phyloP scores from a whole-genome alignment of 2,888 invertebrate genomes.

The Oligia latruncula region DNA sequence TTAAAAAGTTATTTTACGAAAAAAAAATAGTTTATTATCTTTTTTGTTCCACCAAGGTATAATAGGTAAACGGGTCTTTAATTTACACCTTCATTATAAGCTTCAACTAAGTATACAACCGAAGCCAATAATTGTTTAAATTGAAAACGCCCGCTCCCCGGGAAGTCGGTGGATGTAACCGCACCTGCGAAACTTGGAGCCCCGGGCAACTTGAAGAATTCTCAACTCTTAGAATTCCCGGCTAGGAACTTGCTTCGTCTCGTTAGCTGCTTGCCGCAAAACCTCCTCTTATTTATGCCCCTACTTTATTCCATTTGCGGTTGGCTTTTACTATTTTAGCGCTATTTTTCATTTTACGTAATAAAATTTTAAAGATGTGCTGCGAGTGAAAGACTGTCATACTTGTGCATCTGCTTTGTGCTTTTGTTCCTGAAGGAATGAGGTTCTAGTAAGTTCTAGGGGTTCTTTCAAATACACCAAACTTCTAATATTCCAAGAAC shows the following conservation, averaged over 20 bases:
- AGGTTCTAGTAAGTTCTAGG: background rate
- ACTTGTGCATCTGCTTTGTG: constrained; percentile 6
- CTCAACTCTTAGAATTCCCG: constrained; percentile 82
- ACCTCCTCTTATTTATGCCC: constrained; percentile 86
- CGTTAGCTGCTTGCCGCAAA: constrained; percentile 86
- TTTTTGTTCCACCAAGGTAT: constrained; percentile 9
- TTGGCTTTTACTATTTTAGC: constrained; percentile 62
- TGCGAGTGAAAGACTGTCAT: constrained; percentile 42
- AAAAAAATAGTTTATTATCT: background rate
- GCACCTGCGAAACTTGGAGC: constrained; percentile 80
- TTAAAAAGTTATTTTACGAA: background rate
- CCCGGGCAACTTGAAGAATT: constrained; percentile 74
- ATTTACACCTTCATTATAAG: constrained; percentile 54
- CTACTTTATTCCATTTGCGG: constrained; percentile 86
- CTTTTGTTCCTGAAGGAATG: background rate
- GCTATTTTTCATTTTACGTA: constrained; percentile 52
- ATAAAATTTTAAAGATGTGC: constrained; percentile 49
- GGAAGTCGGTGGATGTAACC: constrained; percentile 73
- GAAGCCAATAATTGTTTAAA: constrained; percentile 77
- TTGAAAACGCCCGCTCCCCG: constrained; percentile 74
- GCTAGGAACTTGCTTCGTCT: constrained; percentile 83
- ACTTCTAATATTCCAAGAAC: background rate
- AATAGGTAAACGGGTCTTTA: constrained; percentile 36
- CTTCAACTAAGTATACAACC: constrained; percentile 47
- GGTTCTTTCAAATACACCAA: background rate